Evolutionary conservation across 1,140 invertebrate genomes (phyloP).

Genomic region (Drosophila tristis): DNA sequence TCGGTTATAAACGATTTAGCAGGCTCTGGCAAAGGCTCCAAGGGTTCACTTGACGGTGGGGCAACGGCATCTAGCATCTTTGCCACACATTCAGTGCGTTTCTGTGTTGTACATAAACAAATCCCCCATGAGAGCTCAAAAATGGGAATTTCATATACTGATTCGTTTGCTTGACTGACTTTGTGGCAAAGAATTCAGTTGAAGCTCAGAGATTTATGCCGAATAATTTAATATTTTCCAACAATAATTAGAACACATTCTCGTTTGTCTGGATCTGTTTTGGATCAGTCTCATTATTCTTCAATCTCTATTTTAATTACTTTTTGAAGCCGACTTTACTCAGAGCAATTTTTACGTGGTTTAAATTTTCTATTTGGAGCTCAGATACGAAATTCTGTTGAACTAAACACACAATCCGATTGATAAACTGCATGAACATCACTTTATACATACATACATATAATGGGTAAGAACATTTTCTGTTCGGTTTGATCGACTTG

Average conservation of each 20-base stretch:
- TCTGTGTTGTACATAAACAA: constrained; percentile 6
- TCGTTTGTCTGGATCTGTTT: neutral
- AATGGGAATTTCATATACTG: constrained; percentile 13
- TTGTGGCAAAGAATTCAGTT: neutral
- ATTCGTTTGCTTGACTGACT: neutral
- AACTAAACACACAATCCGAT: too few relatives aligned
- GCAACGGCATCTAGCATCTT: neutral
- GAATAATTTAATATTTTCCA: too few relatives aligned
- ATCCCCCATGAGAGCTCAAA: constrained; percentile 6
- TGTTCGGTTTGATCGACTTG: neutral
- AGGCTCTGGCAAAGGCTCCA: constrained; percentile 7
- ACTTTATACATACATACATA: neutral
- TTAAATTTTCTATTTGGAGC: neutral
- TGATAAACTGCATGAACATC: neutral
- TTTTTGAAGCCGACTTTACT: neutral
- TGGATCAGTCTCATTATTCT: neutral
- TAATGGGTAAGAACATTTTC: constrained; percentile 6
- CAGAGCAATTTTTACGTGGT: neutral
- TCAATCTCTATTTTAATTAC: too few relatives aligned
- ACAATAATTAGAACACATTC: neutral
- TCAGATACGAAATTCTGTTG: too few relatives aligned
- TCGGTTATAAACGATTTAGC: constrained; percentile 49
- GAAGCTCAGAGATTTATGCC: too few relatives aligned
- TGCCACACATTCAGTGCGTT: constrained; percentile 20
- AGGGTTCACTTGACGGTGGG: constrained; percentile 1